Percentiles rank a stretch among this genome's conserved stretches.
These are phyloP conservation scores for Limosa lapponica DNA, from an alignment of 2,797 vertebrate species.

Conservation along the genomic window DNA sequence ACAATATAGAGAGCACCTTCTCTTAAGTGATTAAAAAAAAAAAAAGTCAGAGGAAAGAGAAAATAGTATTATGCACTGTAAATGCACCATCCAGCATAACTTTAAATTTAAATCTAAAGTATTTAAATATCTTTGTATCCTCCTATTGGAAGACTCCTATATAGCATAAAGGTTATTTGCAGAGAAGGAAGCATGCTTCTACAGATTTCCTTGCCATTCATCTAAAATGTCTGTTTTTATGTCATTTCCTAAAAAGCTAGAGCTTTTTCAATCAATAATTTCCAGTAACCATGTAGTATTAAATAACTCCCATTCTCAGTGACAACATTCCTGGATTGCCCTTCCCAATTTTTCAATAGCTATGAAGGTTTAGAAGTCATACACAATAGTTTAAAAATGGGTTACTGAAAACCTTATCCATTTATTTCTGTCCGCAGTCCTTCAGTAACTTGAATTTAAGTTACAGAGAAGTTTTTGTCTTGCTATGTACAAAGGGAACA, in stretches of 20 bases:
- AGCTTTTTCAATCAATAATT: not conserved
- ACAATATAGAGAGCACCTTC: not conserved
- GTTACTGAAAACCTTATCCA: not conserved
- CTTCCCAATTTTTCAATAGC: not conserved
- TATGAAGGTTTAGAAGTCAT: not conserved
- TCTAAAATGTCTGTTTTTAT: not conserved
- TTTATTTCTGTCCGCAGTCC: not conserved
- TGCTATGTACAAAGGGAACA: rapidly evolving
- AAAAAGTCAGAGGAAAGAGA: not conserved
- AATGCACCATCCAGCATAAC: not conserved
- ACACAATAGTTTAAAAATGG: not conserved
- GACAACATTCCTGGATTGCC: not conserved
- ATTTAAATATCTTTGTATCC: not conserved
- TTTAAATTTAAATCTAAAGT: not conserved
- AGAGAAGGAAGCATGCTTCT: not conserved
- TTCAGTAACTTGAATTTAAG: not conserved
- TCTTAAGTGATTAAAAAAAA: not conserved
- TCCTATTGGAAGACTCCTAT: not conserved
- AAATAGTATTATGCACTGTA: not conserved
- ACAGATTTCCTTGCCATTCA: not conserved
- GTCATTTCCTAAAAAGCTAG: not conserved
- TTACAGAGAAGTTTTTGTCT: not conserved
- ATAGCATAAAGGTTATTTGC: not conserved
- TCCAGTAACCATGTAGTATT: not conserved
- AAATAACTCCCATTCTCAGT: not conserved